Base-by-base conservation (phyloP, 1,140 invertebrate genomes). In the Muscidifurax raptorellus region DNA sequence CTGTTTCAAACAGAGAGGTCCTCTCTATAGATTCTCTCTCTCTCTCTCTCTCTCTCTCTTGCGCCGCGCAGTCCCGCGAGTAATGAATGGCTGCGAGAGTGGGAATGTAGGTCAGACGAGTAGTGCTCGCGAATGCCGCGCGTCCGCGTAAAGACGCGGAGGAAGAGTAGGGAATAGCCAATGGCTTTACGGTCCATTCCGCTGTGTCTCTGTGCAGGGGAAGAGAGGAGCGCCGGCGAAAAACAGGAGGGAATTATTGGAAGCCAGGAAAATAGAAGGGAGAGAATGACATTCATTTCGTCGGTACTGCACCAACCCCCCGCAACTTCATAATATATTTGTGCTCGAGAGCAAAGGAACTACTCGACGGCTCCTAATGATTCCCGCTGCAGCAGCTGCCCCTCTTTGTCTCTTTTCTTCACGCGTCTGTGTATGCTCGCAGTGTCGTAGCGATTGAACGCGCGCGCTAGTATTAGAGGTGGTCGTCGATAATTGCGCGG, bases 21-120 rank as follows among this genome's bases (percentile, higher is more conserved):
- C 28, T 13, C 75, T 77, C 25, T 77, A 25, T 22, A 25, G n/a
- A n/a, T n/a, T n/a, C n/a, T n/a, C n/a, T n/a, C 18, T 10, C 6
- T 27, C 2, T 10, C 6, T 72, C 27, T 32, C 4, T 28, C 0
- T 0, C 69, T n/a, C 22, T 7, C 25, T 67, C 25, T 25, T 67
- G 66, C 32, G 32, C 36, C 25, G 66, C 28, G n/a, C 27, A 59
- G 10, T 36, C 13, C 71, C 32, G 32, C 9, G 27, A 28, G 28
- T 27, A 79, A 79, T 79, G 77, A 66, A 79, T 79, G 27, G 28
- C 59, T 36, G 52, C 5, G 36, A 36, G 32, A 36, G 64, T 10
- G 4, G 15, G n/a, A 66, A 67, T 79, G 59, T 79, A 79, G 77
- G 77, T 79, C 59, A 79, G 15, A n/a, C 40, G 30, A 40, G 5